These are phyloP conservation scores for Dicyrtomina minuta DNA, from an alignment of 2,888 invertebrate species.

Conservation along the genomic window DNA sequence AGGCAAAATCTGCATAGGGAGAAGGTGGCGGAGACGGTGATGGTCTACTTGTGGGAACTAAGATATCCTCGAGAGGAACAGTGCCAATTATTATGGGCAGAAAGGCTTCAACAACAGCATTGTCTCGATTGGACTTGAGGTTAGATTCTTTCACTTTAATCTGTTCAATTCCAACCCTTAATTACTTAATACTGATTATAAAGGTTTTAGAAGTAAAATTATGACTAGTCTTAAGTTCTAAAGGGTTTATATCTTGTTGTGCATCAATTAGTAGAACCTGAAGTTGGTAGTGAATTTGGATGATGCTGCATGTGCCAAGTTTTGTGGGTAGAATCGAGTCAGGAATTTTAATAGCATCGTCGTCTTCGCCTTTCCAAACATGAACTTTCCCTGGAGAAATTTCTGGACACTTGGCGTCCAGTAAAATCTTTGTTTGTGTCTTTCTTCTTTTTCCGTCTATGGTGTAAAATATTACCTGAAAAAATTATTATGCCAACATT, in stretches of 20 bases:
- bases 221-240: neutral
- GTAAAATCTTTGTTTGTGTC: constrained; percentile 20
- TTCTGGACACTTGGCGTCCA: constrained; percentile 9
- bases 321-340: constrained; percentile 12
- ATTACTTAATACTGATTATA: neutral
- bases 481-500: neutral
- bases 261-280: constrained; percentile 10
- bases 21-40: constrained; percentile 23
- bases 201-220: neutral
- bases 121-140: constrained; percentile 14
- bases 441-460: constrained; percentile 26
- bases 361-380: constrained; percentile 22
- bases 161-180: neutral
- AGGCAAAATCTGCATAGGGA: constrained; percentile 26
- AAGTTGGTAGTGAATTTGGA: constrained; percentile 27
- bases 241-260: neutral
- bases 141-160: constrained; percentile 30
- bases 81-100: constrained; percentile 23
- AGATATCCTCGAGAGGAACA: constrained; percentile 20
- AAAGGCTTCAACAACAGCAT: constrained; percentile 22
- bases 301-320: constrained; percentile 10
- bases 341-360: constrained; percentile 12
- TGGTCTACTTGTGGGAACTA: neutral
- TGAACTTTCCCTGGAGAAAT: constrained; percentile 18
- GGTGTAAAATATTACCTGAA: constrained; percentile 23